Percentiles rank a stretch among this genome's conserved stretches.
Evolutionary conservation across 2,888 invertebrate genomes (phyloP).

Genomic region (Coenonympha glycerion): DNA sequence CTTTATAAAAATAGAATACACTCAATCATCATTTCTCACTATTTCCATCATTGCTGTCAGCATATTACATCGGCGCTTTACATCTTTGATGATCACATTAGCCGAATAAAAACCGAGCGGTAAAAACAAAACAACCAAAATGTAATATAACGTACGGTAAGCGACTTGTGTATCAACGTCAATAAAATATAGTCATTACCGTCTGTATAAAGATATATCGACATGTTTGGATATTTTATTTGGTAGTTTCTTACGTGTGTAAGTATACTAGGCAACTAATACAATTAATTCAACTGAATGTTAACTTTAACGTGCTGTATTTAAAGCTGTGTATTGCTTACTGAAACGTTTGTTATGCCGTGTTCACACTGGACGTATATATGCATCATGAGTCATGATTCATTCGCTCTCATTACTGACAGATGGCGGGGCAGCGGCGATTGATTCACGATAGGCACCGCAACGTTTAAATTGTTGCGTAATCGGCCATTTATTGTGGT

Average conservation of each 20-base stretch:
- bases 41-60: too few species aligned
- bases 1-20: too few species aligned
- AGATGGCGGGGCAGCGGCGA: slow-evolving; percentile 64
- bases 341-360: background rate
- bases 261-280: background rate
- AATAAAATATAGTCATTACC: background rate
- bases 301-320: background rate
- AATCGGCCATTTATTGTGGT: slow-evolving; percentile 36
- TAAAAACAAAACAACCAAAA: background rate
- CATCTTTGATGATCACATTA: background rate
- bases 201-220: background rate
- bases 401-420: slow-evolving; percentile 66
- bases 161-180: background rate
- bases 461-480: slow-evolving; percentile 53
- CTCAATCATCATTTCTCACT: too few species aligned
- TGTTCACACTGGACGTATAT: background rate
- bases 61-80: too few species aligned
- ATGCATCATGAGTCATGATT: slow-evolving; percentile 47
- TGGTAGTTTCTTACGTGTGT: background rate
- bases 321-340: background rate
- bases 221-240: background rate
- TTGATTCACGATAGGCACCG: slow-evolving; percentile 57
- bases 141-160: background rate
- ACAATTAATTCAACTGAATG: background rate
- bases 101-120: background rate